Evolutionary conservation across 2,888 invertebrate genomes (phyloP), one percentile per base, ranked within the genome.

Genomic region (Ditylenchus weischeri): DNA sequence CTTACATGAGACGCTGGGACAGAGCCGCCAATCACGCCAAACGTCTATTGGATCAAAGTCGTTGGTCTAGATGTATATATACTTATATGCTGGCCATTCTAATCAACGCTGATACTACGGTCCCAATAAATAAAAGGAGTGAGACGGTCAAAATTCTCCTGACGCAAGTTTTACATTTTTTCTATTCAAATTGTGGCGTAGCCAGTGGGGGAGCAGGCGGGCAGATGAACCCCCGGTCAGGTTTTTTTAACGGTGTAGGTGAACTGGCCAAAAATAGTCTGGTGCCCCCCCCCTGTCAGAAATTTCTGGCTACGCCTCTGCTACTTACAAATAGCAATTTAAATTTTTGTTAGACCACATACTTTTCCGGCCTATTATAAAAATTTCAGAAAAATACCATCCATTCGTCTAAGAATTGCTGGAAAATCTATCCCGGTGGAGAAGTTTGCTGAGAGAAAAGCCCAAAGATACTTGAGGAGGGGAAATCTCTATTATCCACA

Each of bases 341-440:
- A 29, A 29, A 29, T 29, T 29, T 29, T 5, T 29, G 5, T 29
- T 29, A 29, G 29, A 29, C 29, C 29, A 29, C 29, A 29, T 35
- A 58, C 19, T 36, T 36, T 61, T 66, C n/a, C 23, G 29, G 35
- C 35, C 43, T 48, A 18, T 47, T 49, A 35, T 21, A 59, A n/a
- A 63, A 47, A 23, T 80, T 84, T 57, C 83, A 91, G 90, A 76
- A 88, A 89, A 77, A 91, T 91, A 7, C 90, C 93, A 3, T 87
- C 87, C 64, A 89, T 89, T 84, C 92, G 91, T 79, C 91, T 93
- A 82, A 88, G 91, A 67, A 91, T 95, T 65, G 93, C 94, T 43
- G 95, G 96, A 0, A 95, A 95, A 85, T 94, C 94, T 0, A 85
- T 96, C 73, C 95, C 96, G 1, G 90, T 94, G 88, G 95, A 96